Conservation (phyloP, 2,797 vertebrate genomes). For the Lophius americanus region DNA sequence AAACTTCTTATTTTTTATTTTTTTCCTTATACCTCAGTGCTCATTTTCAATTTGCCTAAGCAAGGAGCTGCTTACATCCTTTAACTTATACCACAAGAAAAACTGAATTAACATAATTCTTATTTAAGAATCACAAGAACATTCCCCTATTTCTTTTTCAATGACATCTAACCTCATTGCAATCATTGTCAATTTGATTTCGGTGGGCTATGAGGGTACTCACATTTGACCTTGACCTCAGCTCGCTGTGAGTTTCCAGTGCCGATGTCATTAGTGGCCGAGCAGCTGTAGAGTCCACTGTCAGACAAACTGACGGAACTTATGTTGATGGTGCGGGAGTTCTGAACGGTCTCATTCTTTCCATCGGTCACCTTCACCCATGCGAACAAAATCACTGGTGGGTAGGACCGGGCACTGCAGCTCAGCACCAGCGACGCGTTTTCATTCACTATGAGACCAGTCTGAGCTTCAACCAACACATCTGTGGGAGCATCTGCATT, state of each 20-base stretch:
- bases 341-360: rapidly evolving
- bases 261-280: slow-evolving; percentile 55
- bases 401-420: slow-evolving; percentile 49
- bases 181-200: no score
- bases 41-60: no score
- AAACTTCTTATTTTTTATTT: no score
- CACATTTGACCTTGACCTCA: slow-evolving; percentile 65
- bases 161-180: no score
- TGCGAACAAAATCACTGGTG: slow-evolving; percentile 14
- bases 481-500: slow-evolving; percentile 67
- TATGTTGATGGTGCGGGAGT: rapidly evolving
- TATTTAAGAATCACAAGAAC: no score
- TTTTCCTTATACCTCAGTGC: no score
- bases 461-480: slow-evolving; percentile 15
- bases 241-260: slow-evolving; percentile 20
- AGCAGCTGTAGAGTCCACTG: slow-evolving; percentile 63
- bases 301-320: slow-evolving; percentile 37
- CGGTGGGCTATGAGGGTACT: slow-evolving; percentile 36
- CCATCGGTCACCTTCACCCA: slow-evolving; percentile 55
- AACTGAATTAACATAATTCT: no score
- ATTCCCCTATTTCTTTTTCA: no score
- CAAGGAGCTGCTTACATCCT: no score
- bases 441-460: slow-evolving; percentile 29
- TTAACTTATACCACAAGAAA: no score
- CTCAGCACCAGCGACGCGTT: slow-evolving; percentile 36